phyloP scores from a whole-genome alignment of 2,113 vertebrate genomes.

The Nothobranchius furzeri region DNA sequence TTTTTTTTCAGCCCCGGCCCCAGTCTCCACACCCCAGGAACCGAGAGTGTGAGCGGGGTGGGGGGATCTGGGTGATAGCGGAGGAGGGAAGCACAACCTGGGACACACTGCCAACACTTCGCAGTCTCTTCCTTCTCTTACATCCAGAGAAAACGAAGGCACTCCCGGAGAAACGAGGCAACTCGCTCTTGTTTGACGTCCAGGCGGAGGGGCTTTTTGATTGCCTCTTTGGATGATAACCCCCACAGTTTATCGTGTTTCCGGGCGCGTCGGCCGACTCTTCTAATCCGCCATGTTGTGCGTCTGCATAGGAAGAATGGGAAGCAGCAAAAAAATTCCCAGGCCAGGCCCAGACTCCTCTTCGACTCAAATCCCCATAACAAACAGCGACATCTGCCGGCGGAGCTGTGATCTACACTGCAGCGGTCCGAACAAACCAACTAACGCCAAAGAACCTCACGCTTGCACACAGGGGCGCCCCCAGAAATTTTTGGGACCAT shows the following conservation, averaged over 20 bases:
- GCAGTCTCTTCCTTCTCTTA: constrained; percentile 32
- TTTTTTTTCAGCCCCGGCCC: constrained; percentile 68
- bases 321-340: constrained; percentile 75
- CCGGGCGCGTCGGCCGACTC: constrained; percentile 77
- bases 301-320: constrained; percentile 80
- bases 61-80: constrained; percentile 69
- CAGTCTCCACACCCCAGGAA: constrained; percentile 79
- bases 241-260: constrained; percentile 77
- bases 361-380: constrained; percentile 10
- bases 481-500: too few species aligned
- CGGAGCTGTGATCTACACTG: background rate
- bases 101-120: constrained; percentile 70
- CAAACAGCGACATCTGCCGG: constrained; percentile 66
- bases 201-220: constrained; percentile 13
- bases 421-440: background rate
- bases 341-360: constrained; percentile 69
- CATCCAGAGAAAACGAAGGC: constrained; percentile 39
- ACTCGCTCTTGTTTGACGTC: background rate
- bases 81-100: constrained; percentile 68
- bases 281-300: constrained; percentile 85
- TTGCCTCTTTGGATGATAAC: constrained; percentile 44
- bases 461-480: too few species aligned
- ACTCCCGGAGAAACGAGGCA: background rate
- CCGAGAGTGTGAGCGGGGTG: constrained; percentile 74
- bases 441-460: too few species aligned